phyloP scores from a whole-genome alignment of 2,113 vertebrate species.

The Mastomys natalensis region DNA sequence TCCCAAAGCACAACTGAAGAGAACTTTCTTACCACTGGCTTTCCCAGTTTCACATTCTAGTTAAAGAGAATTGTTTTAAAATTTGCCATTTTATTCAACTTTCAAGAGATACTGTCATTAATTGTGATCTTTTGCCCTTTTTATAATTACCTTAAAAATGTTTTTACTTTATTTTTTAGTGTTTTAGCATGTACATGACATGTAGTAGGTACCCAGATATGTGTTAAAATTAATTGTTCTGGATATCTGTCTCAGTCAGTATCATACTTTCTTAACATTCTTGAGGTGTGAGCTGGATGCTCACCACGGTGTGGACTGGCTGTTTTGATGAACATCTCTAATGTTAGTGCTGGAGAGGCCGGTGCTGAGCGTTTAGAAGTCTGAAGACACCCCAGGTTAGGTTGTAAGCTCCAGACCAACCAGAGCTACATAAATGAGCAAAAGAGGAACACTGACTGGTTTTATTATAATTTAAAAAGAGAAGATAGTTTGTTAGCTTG shows the following conservation, averaged over 20 bases:
- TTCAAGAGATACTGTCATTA: not conserved
- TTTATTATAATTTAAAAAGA: not conserved
- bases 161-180: not conserved
- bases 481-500: not conserved
- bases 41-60: not conserved
- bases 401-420: not conserved
- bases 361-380: not conserved
- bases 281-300: too few relatives aligned
- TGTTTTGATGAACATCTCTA: not conserved
- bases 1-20: not conserved
- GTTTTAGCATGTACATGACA: not conserved
- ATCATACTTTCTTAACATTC: not conserved
- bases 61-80: not conserved
- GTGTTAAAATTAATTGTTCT: constrained; percentile 24
- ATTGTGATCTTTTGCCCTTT: not conserved
- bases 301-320: not conserved
- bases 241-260: not conserved
- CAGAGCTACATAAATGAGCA: not conserved
- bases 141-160: not conserved
- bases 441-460: not conserved
- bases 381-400: too few relatives aligned
- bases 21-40: not conserved
- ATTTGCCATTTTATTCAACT: not conserved
- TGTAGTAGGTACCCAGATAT: not conserved
- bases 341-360: not conserved